These are phyloP conservation scores for Cyphomyrus plagiostoma DNA, from an alignment of 2,113 vertebrate genomes.

Conservation along the genomic window DNA sequence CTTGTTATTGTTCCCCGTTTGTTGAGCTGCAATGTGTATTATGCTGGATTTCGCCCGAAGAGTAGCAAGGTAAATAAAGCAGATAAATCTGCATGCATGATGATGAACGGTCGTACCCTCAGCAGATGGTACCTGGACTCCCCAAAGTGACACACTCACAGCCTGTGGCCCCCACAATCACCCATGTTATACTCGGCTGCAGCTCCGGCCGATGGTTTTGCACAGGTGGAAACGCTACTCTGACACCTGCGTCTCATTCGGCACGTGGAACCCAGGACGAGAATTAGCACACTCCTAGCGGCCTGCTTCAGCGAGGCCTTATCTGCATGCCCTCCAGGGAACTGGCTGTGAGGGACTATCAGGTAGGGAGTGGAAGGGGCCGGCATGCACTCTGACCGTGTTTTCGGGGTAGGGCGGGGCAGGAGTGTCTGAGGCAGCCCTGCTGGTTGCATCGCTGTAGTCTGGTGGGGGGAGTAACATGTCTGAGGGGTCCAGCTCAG, in stretches of 20 bases:
- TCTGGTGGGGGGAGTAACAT: conserved; percentile 80
- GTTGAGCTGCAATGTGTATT: not conserved
- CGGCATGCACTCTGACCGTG: not conserved
- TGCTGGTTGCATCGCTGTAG: conserved; percentile 56
- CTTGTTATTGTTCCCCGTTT: not conserved
- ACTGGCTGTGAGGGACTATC: not conserved
- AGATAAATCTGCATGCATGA: not conserved
- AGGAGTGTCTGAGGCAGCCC: not conserved
- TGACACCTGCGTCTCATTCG: not conserved
- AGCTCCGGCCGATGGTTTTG: conserved; percentile 19
- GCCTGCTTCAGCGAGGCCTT: not conserved
- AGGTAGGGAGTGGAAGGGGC: not conserved
- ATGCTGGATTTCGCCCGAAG: not conserved
- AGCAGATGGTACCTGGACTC: not conserved
- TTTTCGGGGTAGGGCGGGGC: not conserved
- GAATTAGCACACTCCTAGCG: not conserved
- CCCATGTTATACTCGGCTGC: conserved; percentile 21
- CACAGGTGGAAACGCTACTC: not conserved
- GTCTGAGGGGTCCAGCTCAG: conserved; percentile 68
- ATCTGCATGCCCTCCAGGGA: not conserved
- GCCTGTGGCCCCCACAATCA: not conserved
- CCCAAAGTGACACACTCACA: not conserved
- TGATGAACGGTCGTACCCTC: not conserved
- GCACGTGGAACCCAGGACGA: not conserved
- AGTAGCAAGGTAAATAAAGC: not conserved